Conservation (phyloP, 92 coral and sea anemone genomes). For the Paragorgia papillata region DNA sequence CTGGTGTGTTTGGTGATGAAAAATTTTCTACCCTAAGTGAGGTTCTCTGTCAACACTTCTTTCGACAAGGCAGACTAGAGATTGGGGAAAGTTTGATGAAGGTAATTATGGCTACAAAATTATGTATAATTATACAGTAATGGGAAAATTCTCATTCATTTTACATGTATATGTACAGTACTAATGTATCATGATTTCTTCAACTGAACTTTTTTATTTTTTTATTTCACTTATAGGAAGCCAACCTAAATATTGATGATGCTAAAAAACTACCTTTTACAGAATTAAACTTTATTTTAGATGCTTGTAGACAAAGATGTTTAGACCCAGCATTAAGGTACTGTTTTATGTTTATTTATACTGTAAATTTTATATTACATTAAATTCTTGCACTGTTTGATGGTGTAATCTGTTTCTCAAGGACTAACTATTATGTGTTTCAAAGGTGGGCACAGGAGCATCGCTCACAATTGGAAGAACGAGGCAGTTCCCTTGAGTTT, state of each 20-base stretch:
- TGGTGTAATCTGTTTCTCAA: no score
- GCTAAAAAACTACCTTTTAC: conserved; percentile 88
- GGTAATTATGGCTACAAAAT: no score
- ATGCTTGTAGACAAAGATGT: conserved; percentile 81
- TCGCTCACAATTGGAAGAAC: conserved; percentile 71
- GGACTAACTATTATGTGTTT: no score
- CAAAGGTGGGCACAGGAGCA: conserved; percentile 85
- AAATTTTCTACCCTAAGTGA: conserved; percentile 82
- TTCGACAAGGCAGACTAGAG: conserved; percentile 95
- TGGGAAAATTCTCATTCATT: neutral
- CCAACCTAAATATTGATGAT: conserved; percentile 76
- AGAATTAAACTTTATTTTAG: conserved; percentile 89
- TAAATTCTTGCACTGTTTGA: no score
- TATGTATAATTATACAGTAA: no score
- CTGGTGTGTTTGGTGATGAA: conserved; percentile 87
- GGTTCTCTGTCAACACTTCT: conserved; percentile 89
- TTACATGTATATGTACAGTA: neutral
- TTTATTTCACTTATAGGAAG: conserved; percentile 61
- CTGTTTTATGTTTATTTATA: neutral
- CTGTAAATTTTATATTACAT: neutral
- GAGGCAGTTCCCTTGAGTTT: conserved; percentile 92
- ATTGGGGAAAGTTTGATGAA: conserved; percentile 83
- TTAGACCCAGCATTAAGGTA: conserved; percentile 92
- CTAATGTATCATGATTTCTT: neutral
- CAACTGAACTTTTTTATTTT: neutral